These are phyloP conservation scores for Lota lota DNA, from an alignment of 2,113 vertebrate species.

Conservation along the genomic window DNA sequence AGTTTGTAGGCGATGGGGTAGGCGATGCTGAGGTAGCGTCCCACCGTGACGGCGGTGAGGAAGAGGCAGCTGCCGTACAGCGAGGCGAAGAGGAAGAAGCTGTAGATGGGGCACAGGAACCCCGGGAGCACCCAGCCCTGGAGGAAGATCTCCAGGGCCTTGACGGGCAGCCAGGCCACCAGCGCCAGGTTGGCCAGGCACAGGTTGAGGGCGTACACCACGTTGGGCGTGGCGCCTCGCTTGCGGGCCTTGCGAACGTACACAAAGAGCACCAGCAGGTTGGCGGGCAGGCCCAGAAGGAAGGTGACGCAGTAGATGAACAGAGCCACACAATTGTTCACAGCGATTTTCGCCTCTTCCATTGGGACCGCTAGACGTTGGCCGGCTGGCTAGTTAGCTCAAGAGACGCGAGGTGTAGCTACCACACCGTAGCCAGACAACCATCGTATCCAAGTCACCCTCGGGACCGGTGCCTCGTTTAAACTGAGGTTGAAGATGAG, in stretches of 20 bases:
- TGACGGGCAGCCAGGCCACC: slow-evolving; percentile 74
- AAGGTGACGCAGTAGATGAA: slow-evolving; percentile 71
- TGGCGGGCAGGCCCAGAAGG: slow-evolving; percentile 74
- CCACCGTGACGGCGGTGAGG: slow-evolving; percentile 72
- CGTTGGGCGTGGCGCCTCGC: slow-evolving; percentile 72
- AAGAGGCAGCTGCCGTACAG: slow-evolving; percentile 77
- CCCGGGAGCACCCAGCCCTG: slow-evolving; percentile 63
- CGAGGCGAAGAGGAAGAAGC: slow-evolving; percentile 74
- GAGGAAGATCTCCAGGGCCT: slow-evolving; percentile 62
- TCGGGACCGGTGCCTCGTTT: too few relatives aligned
- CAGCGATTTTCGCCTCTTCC: not conserved
- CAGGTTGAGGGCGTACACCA: slow-evolving; percentile 79
- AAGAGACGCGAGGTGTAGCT: too few relatives aligned
- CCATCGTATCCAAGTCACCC: too few relatives aligned
- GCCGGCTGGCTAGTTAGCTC: too few relatives aligned
- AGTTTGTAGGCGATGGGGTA: slow-evolving; percentile 77
- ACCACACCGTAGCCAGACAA: too few relatives aligned
- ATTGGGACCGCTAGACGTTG: not conserved
- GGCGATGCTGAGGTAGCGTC: slow-evolving; percentile 78
- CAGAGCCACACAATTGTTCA: slow-evolving; percentile 50
- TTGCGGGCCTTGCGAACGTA: slow-evolving; percentile 73
- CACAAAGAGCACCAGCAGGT: slow-evolving; percentile 71
- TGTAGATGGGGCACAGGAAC: slow-evolving; percentile 70
- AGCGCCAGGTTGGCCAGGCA: slow-evolving; percentile 76
- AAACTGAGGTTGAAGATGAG: too few relatives aligned